Percentiles rank a stretch among this genome's conserved stretches.
Evolutionary conservation across 2,113 vertebrate genomes (phyloP).

Genomic region (Sapayoa aenigma): DNA sequence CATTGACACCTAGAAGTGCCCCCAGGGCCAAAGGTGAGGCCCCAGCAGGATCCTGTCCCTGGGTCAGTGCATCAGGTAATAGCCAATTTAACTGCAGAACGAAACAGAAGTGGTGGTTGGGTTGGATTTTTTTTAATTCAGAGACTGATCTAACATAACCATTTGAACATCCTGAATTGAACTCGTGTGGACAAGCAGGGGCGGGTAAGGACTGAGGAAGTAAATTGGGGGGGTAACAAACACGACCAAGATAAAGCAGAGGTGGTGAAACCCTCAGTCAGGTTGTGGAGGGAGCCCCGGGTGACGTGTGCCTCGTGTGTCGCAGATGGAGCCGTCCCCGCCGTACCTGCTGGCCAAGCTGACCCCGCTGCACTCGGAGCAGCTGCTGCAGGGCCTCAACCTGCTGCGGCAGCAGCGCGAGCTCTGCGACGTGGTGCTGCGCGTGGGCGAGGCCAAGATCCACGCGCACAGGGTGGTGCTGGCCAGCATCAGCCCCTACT

Average conservation of each 20-base stretch:
- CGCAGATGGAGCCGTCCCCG: slow-evolving; percentile 93
- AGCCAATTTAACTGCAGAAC: neutral
- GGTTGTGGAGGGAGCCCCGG: too few species aligned
- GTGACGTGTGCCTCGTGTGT: neutral
- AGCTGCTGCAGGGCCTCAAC: slow-evolving; percentile 96
- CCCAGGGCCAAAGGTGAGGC: too few species aligned
- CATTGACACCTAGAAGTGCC: too few species aligned
- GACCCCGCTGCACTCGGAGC: slow-evolving; percentile 92
- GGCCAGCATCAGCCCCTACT: slow-evolving; percentile 98
- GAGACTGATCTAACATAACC: neutral
- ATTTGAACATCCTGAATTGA: too few species aligned
- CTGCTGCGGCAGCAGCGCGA: slow-evolving; percentile 94
- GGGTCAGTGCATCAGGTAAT: too few species aligned
- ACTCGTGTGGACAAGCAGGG: too few species aligned
- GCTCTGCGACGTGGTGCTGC: slow-evolving; percentile 93
- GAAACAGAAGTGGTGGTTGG: neutral
- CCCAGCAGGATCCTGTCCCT: neutral
- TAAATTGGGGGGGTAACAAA: too few species aligned
- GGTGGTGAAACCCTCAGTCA: too few species aligned
- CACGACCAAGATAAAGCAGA: too few species aligned
- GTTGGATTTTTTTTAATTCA: neutral
- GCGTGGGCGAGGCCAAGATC: slow-evolving; percentile 95
- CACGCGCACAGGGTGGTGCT: slow-evolving; percentile 96
- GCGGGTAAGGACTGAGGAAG: too few species aligned
- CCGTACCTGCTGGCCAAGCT: slow-evolving; percentile 98